A percentile compares a stretch with the other conserved stretches of the same genome.
Evolutionary conservation across 2,888 invertebrate species (phyloP).

Genomic region (Erebia ligea): DNA sequence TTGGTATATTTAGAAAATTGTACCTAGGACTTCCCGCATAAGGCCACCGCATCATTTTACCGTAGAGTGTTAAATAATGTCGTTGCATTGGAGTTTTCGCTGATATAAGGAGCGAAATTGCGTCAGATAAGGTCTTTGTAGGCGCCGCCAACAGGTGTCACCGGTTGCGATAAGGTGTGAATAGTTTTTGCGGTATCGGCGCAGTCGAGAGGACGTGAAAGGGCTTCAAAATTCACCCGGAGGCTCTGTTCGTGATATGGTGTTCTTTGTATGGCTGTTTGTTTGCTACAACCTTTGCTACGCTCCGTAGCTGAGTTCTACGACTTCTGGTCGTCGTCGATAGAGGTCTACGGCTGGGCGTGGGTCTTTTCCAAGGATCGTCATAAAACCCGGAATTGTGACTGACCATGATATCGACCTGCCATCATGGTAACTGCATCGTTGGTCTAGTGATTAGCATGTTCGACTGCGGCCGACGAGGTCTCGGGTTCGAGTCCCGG

Average conservation of each 20-base stretch:
- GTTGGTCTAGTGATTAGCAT: too few relatives aligned
- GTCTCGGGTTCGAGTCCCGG: too few relatives aligned
- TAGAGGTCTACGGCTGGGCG: too few relatives aligned
- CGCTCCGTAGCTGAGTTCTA: background rate
- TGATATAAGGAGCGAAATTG: constrained; percentile 32
- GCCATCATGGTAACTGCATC: too few relatives aligned
- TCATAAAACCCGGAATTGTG: too few relatives aligned
- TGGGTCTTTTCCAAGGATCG: too few relatives aligned
- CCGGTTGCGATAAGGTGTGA: constrained; percentile 52
- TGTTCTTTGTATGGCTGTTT: constrained; percentile 1
- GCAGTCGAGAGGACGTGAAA: constrained; percentile 23
- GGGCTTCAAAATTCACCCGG: constrained; percentile 13
- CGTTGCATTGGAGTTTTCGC: constrained; percentile 30
- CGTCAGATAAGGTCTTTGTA: constrained; percentile 35
- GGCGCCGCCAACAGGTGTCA: constrained; percentile 62
- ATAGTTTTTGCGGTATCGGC: constrained; percentile 63
- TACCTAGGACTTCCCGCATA: too few relatives aligned
- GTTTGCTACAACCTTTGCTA: background rate
- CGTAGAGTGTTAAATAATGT: background rate
- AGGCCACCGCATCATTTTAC: too few relatives aligned
- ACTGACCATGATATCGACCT: too few relatives aligned
- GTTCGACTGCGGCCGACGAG: too few relatives aligned
- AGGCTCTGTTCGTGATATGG: background rate
- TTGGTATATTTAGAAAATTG: too few relatives aligned
- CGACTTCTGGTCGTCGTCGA: too few relatives aligned